phyloP scores from a whole-genome alignment of 1,140 invertebrate genomes.

The Micrasema minimum region DNA sequence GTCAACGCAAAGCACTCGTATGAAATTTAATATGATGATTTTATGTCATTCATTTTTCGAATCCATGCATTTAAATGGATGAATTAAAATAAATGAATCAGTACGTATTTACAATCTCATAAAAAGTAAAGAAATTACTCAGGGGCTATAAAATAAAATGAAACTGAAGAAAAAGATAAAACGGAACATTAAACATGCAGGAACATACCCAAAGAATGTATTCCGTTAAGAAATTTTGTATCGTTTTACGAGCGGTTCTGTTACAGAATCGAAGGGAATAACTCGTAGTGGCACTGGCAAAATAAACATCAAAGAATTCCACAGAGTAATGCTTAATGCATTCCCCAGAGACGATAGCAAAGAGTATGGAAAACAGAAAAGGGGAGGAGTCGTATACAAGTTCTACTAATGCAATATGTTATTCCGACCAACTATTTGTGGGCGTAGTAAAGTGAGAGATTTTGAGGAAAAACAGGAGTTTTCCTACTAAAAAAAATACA shows the following conservation, averaged over 20 bases:
- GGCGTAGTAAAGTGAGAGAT: too few species aligned
- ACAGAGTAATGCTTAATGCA: neutral
- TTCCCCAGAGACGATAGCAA: neutral
- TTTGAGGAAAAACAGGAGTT: too few species aligned
- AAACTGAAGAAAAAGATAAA: neutral
- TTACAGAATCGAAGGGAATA: conserved; percentile 14
- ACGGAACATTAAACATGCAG: neutral
- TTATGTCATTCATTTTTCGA: too few species aligned
- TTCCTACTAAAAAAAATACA: too few species aligned
- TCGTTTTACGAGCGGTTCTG: conserved; percentile 22
- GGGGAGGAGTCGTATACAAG: neutral
- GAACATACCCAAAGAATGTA: conserved; percentile 3
- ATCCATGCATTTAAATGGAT: neutral
- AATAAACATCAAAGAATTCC: conserved; percentile 28
- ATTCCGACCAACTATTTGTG: too few species aligned
- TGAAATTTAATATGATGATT: too few species aligned
- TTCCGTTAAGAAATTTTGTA: conserved; percentile 8
- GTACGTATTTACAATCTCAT: neutral
- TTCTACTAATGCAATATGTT: too few species aligned
- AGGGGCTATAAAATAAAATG: conserved; percentile 2
- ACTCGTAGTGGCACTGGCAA: conserved; percentile 7
- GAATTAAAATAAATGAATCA: neutral
- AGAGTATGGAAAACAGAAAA: neutral
- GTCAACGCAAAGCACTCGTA: too few species aligned
- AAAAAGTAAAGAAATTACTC: neutral